phyloP scores from a whole-genome alignment of 2,113 vertebrate genomes.

The Osmerus mordax region DNA sequence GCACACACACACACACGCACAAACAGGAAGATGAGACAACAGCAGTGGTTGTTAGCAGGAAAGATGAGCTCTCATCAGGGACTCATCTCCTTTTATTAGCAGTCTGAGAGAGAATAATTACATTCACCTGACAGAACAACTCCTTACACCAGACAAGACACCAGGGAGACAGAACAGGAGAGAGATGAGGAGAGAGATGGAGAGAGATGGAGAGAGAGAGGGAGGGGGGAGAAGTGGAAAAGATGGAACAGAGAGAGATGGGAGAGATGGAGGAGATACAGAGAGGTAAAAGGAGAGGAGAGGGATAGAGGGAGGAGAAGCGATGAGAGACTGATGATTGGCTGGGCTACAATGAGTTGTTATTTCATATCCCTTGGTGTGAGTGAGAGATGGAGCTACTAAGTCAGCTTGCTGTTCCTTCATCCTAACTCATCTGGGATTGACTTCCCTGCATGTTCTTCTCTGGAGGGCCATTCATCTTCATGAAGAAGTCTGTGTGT shows the following conservation, averaged over 20 bases:
- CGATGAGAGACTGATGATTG: too few relatives aligned
- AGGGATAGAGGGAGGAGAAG: too few relatives aligned
- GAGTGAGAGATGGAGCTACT: too few relatives aligned
- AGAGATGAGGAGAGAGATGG: neutral
- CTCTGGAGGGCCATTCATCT: too few relatives aligned
- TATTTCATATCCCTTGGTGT: too few relatives aligned
- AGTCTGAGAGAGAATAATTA: neutral
- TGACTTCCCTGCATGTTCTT: too few relatives aligned
- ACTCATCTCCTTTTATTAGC: neutral
- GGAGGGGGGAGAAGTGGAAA: too few relatives aligned
- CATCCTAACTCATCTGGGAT: too few relatives aligned
- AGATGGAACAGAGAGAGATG: neutral
- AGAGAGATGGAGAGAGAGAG: too few relatives aligned
- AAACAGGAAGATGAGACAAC: neutral
- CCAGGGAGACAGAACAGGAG: neutral
- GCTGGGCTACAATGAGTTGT: too few relatives aligned
- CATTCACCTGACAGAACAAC: neutral
- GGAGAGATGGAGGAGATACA: neutral
- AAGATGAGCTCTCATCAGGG: neutral
- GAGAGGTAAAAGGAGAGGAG: neutral
- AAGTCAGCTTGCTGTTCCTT: too few relatives aligned
- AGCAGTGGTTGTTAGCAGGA: neutral
- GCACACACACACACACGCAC: neutral
- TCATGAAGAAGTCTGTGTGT: neutral
- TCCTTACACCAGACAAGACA: neutral